Percentiles rank a stretch among this genome's conserved stretches.
Evolutionary conservation across 2,797 vertebrate species (phyloP).

Genomic region (Darevskia mixta): DNA sequence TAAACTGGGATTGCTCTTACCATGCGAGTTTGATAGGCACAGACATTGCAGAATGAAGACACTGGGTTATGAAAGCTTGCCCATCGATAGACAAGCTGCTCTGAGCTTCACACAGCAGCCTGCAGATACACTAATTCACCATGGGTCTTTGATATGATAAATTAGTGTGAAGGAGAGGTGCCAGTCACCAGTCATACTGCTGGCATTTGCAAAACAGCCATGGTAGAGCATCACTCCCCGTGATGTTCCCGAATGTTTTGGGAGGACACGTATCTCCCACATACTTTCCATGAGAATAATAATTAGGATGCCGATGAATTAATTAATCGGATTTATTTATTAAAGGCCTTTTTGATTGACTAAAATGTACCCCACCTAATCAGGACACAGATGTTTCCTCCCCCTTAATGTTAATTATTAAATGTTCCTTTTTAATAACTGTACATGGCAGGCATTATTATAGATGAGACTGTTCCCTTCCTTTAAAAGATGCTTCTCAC

Average conservation of each 20-base stretch:
- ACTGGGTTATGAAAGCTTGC: background rate
- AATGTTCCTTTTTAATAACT: background rate
- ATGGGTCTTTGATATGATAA: background rate
- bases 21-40: constrained; percentile 3
- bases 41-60: background rate
- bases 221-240: background rate
- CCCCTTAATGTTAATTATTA: too few species aligned
- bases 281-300: background rate
- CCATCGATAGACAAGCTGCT: background rate
- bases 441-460: background rate
- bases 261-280: too few species aligned
- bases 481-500: background rate
- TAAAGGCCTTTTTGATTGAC: background rate
- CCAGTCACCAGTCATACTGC: background rate
- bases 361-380: background rate
- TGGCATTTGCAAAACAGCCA: background rate
- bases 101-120: background rate
- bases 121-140: background rate
- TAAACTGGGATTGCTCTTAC: background rate
- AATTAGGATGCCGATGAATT: background rate
- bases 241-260: background rate
- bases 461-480: background rate
- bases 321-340: background rate
- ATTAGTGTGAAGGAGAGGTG: background rate
- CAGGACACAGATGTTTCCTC: background rate